Evolutionary conservation across 1,140 invertebrate species (phyloP), one percentile per base, ranked within the genome.

Genomic region (Dendroctonus ponderosae): DNA sequence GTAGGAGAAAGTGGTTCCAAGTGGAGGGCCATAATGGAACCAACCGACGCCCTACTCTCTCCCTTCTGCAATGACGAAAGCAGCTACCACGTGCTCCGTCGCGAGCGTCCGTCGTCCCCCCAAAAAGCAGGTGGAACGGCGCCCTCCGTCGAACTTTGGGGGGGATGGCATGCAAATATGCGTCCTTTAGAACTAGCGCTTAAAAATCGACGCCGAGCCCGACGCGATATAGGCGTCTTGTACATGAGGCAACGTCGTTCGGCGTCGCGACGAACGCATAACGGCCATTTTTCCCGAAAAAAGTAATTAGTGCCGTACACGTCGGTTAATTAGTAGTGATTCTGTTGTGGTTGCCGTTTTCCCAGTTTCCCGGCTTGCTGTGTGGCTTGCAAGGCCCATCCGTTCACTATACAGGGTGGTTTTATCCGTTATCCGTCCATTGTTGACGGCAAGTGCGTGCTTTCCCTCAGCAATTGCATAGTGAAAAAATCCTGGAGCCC

Each of bases 161-260:
- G 65, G 65, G 65, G 65, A 67, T 67, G 65, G 58, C 65, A 67
- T 67, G 65, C 65, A 67, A 67, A 67, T 65, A 65, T 67, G 65
- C 65, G 65, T 67, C 65, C 65, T 67, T 61, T 67, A 59, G 65
- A 67, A 67, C 56, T 59, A 59, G 65, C 65, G 65, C 65, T 67
- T 61, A 59, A 61, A 67, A 67, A 67, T 67, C 65, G 65, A 67
- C 65, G 65, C 57, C 65, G 65, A 12, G 41, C 7, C 38, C 54
- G 57, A 67, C 56, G 57, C 65, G 62, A 54, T 67, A 67, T 67
- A 67, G 65, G 65, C 65, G 65, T 58, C 65, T 58, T 49, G 57
- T 67, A 53, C 58, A 67, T 61, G 51, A 46, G 39, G 65, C 62
- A 57, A 56, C 62, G 62, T 49, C 52, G 62, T 46, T 48, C 57